Percentiles rank a stretch among this genome's conserved stretches.
Conservation (phyloP, 2,888 invertebrate species). For the Mesodorylaimus sp. region DNA sequence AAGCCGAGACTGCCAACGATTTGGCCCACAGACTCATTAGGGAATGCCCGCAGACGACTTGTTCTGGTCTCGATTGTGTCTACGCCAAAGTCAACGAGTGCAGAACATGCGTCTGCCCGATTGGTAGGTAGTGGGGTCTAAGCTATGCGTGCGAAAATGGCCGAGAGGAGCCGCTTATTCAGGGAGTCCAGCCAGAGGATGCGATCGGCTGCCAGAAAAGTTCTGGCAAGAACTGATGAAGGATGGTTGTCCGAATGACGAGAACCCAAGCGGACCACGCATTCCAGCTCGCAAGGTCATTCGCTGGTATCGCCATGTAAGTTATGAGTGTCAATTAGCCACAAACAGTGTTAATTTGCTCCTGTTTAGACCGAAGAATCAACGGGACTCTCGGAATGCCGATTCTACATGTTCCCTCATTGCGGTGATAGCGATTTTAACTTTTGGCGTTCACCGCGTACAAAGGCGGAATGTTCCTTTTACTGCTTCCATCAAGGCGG, state of each 20-base stretch:
- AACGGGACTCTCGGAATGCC: too few species aligned
- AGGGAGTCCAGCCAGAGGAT: constrained; percentile 2
- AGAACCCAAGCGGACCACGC: neutral
- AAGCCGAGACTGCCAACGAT: too few species aligned
- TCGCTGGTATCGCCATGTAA: constrained; percentile 1
- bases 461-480: constrained; percentile 26
- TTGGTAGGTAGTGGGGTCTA: neutral
- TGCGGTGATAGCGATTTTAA: constrained; percentile 29
- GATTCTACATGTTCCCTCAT: constrained; percentile 28
- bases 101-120: constrained; percentile 3
- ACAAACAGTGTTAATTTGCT: neutral
- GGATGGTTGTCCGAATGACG: neutral
- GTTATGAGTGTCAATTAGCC: too few species aligned
- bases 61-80: neutral
- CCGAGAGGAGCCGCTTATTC: neutral
- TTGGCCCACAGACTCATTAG: neutral
- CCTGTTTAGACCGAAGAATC: too few species aligned
- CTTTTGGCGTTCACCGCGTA: constrained; percentile 27
- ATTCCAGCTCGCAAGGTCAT: neutral
- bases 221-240: neutral
- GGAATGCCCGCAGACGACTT: neutral
- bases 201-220: constrained; percentile 1
- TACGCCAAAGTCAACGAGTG: neutral
- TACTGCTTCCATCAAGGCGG: too few species aligned
- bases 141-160: neutral